Evolutionary conservation across 2,797 vertebrate genomes (phyloP).

Genomic region (Acanthurus lineatus): DNA sequence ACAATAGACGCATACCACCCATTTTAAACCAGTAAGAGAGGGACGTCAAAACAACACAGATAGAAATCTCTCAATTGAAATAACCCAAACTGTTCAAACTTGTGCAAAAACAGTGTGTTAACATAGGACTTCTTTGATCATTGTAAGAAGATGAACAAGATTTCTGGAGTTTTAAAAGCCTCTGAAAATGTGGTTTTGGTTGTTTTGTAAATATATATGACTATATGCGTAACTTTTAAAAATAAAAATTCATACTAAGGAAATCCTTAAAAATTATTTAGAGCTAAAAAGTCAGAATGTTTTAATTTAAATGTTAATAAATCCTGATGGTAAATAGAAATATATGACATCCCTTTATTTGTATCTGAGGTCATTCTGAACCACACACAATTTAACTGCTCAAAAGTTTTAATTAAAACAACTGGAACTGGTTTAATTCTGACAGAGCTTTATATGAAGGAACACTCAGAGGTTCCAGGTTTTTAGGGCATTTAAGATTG

Average conservation of each 20-base stretch:
- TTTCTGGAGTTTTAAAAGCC: not conserved
- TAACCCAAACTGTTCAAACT: not conserved
- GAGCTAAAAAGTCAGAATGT: not conserved
- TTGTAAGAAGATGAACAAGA: not conserved
- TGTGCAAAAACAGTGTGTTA: too few species aligned
- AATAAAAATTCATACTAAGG: not conserved
- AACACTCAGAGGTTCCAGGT: too few species aligned
- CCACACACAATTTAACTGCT: not conserved
- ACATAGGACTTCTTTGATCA: not conserved
- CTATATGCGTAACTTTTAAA: not conserved
- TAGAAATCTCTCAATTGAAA: not conserved
- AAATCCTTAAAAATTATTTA: not conserved
- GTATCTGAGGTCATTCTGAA: not conserved
- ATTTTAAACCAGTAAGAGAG: not conserved
- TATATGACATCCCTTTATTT: not conserved
- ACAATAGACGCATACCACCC: not conserved
- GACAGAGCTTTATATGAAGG: not conserved
- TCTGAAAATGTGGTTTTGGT: not conserved
- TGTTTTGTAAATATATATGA: not conserved
- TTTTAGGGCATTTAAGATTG: constrained; percentile 1
- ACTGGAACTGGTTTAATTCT: not conserved
- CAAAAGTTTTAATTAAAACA: not conserved
- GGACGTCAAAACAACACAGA: not conserved
- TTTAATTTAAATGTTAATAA: not conserved
- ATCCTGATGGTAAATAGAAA: not conserved